Conservation (phyloP, 2,113 vertebrate genomes). For the Anarhynchus alexandrinus region DNA sequence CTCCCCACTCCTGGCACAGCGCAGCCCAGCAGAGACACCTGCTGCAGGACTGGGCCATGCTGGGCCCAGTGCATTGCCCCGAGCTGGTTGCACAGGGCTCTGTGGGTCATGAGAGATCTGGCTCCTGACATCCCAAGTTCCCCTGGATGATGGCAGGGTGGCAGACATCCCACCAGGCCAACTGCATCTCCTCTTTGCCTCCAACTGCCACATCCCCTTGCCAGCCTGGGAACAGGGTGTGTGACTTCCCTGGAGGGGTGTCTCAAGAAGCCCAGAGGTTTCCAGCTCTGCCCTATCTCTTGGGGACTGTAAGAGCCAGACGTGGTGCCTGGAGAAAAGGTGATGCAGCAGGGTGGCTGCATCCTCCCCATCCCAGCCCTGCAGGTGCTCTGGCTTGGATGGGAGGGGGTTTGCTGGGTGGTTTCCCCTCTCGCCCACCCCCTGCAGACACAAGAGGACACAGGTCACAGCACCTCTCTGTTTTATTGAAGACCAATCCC, state of each 20-base stretch:
- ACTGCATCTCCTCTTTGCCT: background rate
- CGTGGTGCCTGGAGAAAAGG: background rate
- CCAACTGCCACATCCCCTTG: background rate
- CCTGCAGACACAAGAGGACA: background rate
- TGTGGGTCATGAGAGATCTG: background rate
- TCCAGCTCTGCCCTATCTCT: background rate
- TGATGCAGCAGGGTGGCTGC: background rate
- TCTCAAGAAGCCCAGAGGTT: background rate
- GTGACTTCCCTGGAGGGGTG: background rate
- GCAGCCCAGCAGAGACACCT: background rate
- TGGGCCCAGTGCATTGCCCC: background rate
- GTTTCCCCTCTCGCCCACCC: background rate
- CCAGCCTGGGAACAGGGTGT: background rate
- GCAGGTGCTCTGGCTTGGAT: background rate
- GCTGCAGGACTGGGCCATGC: background rate
- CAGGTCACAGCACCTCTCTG: conserved; percentile 47
- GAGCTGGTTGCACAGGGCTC: background rate
- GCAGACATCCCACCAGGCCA: background rate
- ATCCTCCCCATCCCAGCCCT: background rate
- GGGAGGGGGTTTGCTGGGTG: background rate
- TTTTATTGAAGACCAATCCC: conserved; percentile 56
- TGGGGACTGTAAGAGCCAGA: background rate
- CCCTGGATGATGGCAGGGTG: background rate
- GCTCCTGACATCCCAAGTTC: background rate
- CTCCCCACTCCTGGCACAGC: background rate